A percentile compares a stretch with the other conserved stretches of the same genome.
These are phyloP conservation scores for Tortrix viridana DNA, from an alignment of 2,888 invertebrate species.

Conservation along the genomic window DNA sequence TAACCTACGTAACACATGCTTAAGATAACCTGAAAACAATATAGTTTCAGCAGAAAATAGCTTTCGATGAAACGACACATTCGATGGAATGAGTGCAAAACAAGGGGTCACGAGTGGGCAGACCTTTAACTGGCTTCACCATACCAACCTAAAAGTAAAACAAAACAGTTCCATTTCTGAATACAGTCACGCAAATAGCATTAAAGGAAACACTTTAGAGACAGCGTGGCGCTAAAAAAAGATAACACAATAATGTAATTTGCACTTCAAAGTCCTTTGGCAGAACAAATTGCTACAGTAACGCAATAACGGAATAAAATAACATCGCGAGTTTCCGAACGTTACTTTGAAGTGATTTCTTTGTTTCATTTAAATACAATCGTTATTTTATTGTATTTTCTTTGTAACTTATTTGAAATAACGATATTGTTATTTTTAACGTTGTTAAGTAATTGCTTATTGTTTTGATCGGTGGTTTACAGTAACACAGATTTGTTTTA, in stretches of 20 bases:
- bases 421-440: not conserved
- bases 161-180: not conserved
- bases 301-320: conserved; percentile 32
- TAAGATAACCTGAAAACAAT: too few species aligned
- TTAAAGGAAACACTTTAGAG: conserved; percentile 3
- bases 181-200: not conserved
- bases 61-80: too few species aligned
- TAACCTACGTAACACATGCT: too few species aligned
- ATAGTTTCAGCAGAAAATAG: too few species aligned
- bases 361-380: conserved; percentile 26
- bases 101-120: too few species aligned
- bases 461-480: not conserved
- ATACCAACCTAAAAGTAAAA: too few species aligned
- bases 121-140: too few species aligned
- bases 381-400: conserved; percentile 17
- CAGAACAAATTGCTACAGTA: conserved; percentile 29
- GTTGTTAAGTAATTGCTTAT: not conserved
- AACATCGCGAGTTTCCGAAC: conserved; percentile 3
- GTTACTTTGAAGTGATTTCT: conserved; percentile 29
- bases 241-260: conserved; percentile 17
- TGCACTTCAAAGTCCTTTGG: conserved; percentile 29
- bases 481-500: not conserved
- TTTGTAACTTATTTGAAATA: conserved; percentile 20
- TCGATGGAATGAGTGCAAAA: too few species aligned
- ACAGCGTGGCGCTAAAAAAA: conserved; percentile 2